A percentile compares a stretch with the other conserved stretches of the same genome.
phyloP scores from a whole-genome alignment of 2,797 vertebrate genomes.

The Danio choprae region DNA sequence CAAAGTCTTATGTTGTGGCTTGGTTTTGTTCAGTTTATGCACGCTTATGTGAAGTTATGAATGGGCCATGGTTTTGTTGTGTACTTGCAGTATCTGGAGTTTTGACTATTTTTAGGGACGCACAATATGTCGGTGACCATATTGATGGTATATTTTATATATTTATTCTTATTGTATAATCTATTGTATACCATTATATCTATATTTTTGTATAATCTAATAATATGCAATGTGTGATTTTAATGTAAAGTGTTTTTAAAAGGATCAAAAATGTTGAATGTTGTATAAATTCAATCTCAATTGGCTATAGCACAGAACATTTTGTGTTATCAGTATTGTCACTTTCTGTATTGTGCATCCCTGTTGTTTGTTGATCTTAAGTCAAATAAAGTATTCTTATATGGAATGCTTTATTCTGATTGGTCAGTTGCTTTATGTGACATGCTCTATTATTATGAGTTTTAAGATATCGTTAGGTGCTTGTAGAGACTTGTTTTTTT shows the following conservation, averaged over 20 bases:
- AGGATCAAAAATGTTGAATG: too few relatives aligned
- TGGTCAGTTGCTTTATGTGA: constrained; percentile 11
- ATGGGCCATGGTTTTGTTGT: background rate
- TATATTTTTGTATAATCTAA: too few relatives aligned
- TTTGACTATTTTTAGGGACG: background rate
- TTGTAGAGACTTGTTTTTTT: background rate
- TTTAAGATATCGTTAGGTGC: background rate
- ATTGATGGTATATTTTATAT: background rate
- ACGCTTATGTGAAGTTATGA: background rate
- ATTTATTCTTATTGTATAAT: too few relatives aligned
- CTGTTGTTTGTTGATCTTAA: background rate
- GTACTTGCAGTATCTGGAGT: background rate
- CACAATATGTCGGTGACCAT: constrained; percentile 24
- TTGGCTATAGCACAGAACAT: too few relatives aligned
- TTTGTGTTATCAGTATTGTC: background rate
- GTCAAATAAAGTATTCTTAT: background rate
- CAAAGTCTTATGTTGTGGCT: constrained; percentile 15
- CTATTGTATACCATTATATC: too few relatives aligned
- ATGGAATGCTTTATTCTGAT: background rate
- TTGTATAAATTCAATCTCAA: too few relatives aligned
- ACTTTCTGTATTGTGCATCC: constrained; percentile 37
- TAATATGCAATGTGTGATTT: too few relatives aligned
- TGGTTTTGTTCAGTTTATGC: constrained; percentile 11
- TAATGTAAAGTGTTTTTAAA: too few relatives aligned
- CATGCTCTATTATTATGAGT: background rate